A percentile compares a stretch with the other conserved stretches of the same genome.
These are phyloP conservation scores for Elgonia sp. DNA, from an alignment of 2,888 invertebrate species.

Conservation along the genomic window DNA sequence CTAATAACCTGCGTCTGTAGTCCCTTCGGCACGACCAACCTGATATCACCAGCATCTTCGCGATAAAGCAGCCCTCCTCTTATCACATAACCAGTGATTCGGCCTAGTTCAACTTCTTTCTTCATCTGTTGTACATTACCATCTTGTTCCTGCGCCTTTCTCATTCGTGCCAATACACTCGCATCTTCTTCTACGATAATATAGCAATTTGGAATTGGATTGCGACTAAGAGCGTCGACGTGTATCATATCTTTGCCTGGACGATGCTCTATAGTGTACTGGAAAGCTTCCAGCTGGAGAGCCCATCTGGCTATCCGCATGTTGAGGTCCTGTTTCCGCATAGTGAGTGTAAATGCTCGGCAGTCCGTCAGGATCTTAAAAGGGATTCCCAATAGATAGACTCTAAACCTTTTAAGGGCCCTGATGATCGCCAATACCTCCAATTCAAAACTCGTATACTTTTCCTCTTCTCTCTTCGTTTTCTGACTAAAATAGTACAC, in stretches of 20 bases:
- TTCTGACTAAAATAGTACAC: constrained; percentile 48
- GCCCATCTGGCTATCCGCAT: neutral
- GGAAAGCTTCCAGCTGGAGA: neutral
- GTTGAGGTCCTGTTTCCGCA: constrained; percentile 41
- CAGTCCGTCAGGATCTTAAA: constrained; percentile 46
- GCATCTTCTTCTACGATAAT: neutral
- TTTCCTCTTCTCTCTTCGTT: constrained; percentile 24
- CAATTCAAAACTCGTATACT: constrained; percentile 57
- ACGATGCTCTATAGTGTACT: neutral
- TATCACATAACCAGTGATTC: neutral
- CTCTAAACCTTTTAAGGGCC: constrained; percentile 42
- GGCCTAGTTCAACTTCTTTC: neutral
- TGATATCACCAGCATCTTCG: neutral
- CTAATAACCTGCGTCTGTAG: neutral
- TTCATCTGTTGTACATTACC: neutral
- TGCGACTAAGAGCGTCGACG: neutral
- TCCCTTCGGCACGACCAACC: neutral
- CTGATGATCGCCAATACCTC: constrained; percentile 51
- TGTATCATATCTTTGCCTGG: too few species aligned
- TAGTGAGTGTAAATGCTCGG: constrained; percentile 43
- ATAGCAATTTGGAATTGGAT: neutral
- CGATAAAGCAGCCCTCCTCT: neutral
- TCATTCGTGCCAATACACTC: neutral
- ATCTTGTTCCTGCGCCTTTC: neutral
- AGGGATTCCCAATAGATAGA: constrained; percentile 41